Base-by-base conservation (phyloP, 2,797 vertebrate genomes). In the Takifugu ocellatus region DNA sequence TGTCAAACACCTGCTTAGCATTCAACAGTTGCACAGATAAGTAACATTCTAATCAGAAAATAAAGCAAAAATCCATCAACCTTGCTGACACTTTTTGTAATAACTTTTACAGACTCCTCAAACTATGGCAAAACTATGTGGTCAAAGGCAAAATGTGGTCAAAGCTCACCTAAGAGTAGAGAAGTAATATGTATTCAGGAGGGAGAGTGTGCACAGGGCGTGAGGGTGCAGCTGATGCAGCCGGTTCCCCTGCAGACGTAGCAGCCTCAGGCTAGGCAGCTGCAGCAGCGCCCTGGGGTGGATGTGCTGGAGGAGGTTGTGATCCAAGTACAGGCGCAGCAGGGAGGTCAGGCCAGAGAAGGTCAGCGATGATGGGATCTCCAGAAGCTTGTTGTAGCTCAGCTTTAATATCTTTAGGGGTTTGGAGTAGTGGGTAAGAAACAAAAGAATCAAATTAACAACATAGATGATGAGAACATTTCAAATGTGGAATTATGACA, bases 351-450 rank as follows among this genome's bases (percentile, higher is more conserved):
- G 92, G 43, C 96, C 96, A 66, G 86, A 90, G 49, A 99, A 92
- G 16, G 92, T 94, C 59, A 88, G 81, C 0, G 80, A 75, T 3
- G 84, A 83, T 16, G 90, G 91, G 71, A 99, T 87, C 62, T 91
- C 88, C 14, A 84, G 90, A 57, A 99, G 75, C 75, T 97, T 96
- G 84, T 99, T 99, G 74, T 98, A 99, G 85, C 95, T 99, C 75
- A 98, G 90, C 85, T 99, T 99, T 81, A 99, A 89, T 47, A 97
- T 94, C 96, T 98, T 62, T 42, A 39, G 59, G 45, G 45, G 16
- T 39, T 39, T 14, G 36, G 12, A 14, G 12, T 39, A 39, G 36
- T 4, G 14, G 36, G 10, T 45, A 24, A 65, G 52, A 66, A 70
- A 57, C 74, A 49, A 50, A 47, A 10, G 4, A 12, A 47, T 54